Evolutionary conservation across 2,797 vertebrate species (phyloP), one percentile per base, ranked within the genome.

Genomic region (Heterohyrax brucei): DNA sequence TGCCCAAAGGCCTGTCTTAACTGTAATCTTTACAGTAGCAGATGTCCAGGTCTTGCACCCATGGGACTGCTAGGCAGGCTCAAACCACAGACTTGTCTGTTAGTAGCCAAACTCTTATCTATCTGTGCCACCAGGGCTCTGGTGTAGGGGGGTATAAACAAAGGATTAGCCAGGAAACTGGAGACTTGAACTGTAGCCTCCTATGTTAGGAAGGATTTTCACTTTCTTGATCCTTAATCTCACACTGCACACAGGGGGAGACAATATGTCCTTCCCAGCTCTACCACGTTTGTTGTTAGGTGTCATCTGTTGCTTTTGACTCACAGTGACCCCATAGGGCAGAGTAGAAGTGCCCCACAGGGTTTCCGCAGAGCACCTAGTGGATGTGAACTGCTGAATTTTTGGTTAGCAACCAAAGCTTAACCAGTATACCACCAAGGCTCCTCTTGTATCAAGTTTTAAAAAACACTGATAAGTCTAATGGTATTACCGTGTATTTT

Each of bases 401-500:
- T 56, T 56, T 56, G 12, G 53, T 56, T 56, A 56, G 53, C 53
- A 56, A 3, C 53, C 12, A 13, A 56, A 12, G 13, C 53, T 56
- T 56, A 56, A 56, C 53, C 13, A 7, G 9, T 53, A 53, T 53
- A 6, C 50, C 53, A 56, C 12, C 53, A 56, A 16, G 53, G 12
- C 12, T 56, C 53, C 53, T 56, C 12, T 56, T 50, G 2, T 53
- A 80, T 48, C 21, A 83, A 75, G 19, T 78, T 61, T 91, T 92
- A 89, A 94, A 39, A 66, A 95, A 62, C 73, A 44, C 22, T 75
- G 26, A 73, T 33, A 61, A 73, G 73, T 56, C n/a, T 50, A 59
- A 46, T 82, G 66, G 77, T 78, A 26, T 61, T 77, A 73, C 4
- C 59, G 3, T 90, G n/a, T 95, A 62, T 62, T 80, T 19, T 92